Conservation (phyloP, 2,888 invertebrate species). For the Drosophila multiciliata region DNA sequence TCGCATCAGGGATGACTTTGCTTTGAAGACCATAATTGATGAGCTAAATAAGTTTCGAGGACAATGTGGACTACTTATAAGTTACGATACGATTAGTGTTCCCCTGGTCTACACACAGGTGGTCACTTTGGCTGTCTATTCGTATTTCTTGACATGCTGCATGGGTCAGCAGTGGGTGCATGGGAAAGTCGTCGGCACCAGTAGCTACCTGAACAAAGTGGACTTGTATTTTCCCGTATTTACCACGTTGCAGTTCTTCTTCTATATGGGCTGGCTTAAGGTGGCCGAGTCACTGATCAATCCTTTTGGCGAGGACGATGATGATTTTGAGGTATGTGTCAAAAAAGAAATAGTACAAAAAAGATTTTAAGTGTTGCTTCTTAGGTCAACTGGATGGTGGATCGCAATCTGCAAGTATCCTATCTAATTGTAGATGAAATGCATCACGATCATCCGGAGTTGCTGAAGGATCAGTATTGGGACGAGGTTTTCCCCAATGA, state of each 20-base stretch:
- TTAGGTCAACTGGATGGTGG: conserved; percentile 95
- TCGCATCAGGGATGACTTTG: conserved; percentile 95
- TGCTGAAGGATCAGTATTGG: conserved; percentile 96
- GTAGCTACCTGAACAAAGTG: conserved; percentile 87
- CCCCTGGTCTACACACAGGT: conserved; percentile 95
- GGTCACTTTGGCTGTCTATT: conserved; percentile 94
- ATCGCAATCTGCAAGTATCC: conserved; percentile 92
- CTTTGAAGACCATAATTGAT: conserved; percentile 95
- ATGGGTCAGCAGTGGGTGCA: conserved; percentile 96
- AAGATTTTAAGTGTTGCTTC: background rate
- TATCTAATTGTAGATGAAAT: conserved; percentile 97
- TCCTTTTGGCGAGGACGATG: conserved; percentile 96
- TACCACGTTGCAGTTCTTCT: conserved; percentile 94
- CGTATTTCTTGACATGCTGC: conserved; percentile 94
- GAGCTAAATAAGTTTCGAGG: conserved; percentile 94
- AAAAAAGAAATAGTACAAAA: background rate
- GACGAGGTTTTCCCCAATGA: conserved; percentile 94
- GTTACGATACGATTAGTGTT: conserved; percentile 91
- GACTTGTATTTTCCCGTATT: conserved; percentile 96
- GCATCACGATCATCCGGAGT: conserved; percentile 96
- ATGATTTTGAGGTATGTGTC: conserved; percentile 91
- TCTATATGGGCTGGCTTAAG: conserved; percentile 96
- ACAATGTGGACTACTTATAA: conserved; percentile 90
- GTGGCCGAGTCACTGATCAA: conserved; percentile 96
- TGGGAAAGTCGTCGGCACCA: conserved; percentile 85